A percentile compares a stretch with the other conserved stretches of the same genome.
Evolutionary conservation across 2,797 vertebrate genomes (phyloP).

Genomic region (Oryzias dopingdopingensis): DNA sequence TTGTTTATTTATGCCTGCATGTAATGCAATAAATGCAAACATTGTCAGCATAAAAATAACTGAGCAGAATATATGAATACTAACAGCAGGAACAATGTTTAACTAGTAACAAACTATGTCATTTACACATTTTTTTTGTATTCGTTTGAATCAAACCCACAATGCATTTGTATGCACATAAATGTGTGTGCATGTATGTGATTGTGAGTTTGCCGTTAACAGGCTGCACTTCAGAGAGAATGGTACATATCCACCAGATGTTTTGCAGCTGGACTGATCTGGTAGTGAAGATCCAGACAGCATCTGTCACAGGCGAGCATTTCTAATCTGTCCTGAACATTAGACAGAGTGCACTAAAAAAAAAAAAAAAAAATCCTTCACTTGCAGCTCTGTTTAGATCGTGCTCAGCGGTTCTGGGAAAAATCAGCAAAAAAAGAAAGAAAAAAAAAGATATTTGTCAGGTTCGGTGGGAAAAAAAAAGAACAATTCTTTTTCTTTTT

Average conservation of each 20-base stretch:
- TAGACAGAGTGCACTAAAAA: conserved; percentile 76
- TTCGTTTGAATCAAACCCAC: conserved; percentile 24
- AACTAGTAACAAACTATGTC: conserved; percentile 8
- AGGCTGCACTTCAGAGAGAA: conserved; percentile 76
- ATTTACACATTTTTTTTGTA: conserved; percentile 32
- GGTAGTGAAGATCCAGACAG: conserved; percentile 82
- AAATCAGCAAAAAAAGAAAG: conserved; percentile 31
- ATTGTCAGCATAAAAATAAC: conserved; percentile 1
- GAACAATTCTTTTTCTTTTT: conserved; percentile 9
- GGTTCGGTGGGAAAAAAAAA: conserved; percentile 6
- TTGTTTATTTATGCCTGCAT: neutral
- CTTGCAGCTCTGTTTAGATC: conserved; percentile 37
- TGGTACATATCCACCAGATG: conserved; percentile 80
- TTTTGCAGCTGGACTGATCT: conserved; percentile 84
- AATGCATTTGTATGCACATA: conserved; percentile 19
- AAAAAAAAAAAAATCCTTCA: conserved; percentile 46
- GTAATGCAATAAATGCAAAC: neutral
- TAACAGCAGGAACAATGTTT: conserved; percentile 11
- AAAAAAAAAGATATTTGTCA: conserved; percentile 23
- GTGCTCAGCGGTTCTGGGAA: conserved; percentile 29
- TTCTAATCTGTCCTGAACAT: conserved; percentile 85
- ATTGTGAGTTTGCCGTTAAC: conserved; percentile 64
- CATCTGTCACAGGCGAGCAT: conserved; percentile 75
- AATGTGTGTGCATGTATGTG: conserved; percentile 21
- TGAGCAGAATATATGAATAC: neutral